A percentile compares a stretch with the other conserved stretches of the same genome.
phyloP scores from a whole-genome alignment of 2,113 vertebrate genomes.

The Poecile atricapillus region DNA sequence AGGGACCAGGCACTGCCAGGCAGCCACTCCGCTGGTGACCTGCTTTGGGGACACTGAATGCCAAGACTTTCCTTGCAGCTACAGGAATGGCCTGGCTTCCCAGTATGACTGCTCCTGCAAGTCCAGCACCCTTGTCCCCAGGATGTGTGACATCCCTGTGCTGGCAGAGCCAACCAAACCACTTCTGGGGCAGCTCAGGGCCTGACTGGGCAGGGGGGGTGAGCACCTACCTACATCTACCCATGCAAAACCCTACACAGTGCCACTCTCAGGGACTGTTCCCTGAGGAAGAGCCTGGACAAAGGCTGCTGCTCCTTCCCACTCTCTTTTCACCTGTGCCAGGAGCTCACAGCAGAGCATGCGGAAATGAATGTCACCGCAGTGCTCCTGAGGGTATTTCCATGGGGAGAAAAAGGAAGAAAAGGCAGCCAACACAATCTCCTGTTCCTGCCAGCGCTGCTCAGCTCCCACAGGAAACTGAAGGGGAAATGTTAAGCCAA shows the following conservation, averaged over 20 bases:
- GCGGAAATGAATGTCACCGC: fast-evolving
- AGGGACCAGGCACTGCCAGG: background rate
- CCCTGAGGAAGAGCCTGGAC: background rate
- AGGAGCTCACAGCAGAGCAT: background rate
- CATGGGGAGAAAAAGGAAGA: background rate
- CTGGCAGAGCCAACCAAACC: background rate
- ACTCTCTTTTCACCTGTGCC: background rate
- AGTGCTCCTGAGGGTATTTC: background rate
- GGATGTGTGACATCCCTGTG: background rate
- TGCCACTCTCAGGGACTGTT: background rate
- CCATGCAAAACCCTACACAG: background rate
- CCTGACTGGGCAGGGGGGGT: fast-evolving
- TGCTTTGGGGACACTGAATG: background rate
- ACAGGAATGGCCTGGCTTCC: background rate
- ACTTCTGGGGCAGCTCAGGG: background rate
- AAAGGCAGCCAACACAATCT: background rate
- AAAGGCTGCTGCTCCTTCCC: background rate
- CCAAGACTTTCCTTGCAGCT: background rate
- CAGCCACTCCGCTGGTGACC: background rate
- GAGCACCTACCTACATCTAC: background rate
- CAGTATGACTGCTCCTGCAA: background rate
- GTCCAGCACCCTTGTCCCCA: background rate
- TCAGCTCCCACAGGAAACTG: background rate
- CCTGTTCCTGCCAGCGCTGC: background rate
- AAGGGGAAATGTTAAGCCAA: background rate